These are phyloP conservation scores for Nannobrachium achirus DNA, from an alignment of 2,113 vertebrate species.

Conservation along the genomic window DNA sequence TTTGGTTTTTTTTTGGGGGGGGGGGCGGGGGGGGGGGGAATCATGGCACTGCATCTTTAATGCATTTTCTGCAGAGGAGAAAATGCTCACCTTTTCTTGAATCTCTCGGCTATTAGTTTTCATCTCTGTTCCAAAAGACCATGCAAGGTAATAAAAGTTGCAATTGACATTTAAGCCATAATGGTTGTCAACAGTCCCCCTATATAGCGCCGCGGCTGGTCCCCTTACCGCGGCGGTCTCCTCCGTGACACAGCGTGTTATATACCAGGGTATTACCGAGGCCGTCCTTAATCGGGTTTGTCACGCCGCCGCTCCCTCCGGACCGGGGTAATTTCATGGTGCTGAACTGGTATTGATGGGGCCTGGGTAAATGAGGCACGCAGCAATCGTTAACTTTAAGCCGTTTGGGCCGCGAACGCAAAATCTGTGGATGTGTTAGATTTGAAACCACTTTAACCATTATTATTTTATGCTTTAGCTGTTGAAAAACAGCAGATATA, in stretches of 20 bases:
- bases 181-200: slow-evolving; percentile 40
- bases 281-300: slow-evolving; percentile 77
- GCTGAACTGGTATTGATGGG: slow-evolving; percentile 79
- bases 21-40: too few relatives aligned
- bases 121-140: slow-evolving; percentile 31
- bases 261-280: slow-evolving; percentile 68
- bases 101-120: slow-evolving; percentile 35
- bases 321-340: slow-evolving; percentile 80
- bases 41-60: too few relatives aligned
- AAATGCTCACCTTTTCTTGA: too few relatives aligned
- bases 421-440: too few relatives aligned
- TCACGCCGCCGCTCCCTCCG: slow-evolving; percentile 69
- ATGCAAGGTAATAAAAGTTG: slow-evolving; percentile 52
- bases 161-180: slow-evolving; percentile 66
- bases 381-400: slow-evolving; percentile 78
- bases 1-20: too few relatives aligned
- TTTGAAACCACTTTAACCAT: too few relatives aligned
- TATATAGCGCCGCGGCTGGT: slow-evolving; percentile 41
- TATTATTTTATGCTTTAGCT: too few relatives aligned
- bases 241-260: slow-evolving; percentile 68
- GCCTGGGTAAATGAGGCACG: slow-evolving; percentile 75
- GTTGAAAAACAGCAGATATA: too few relatives aligned
- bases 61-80: slow-evolving; percentile 41
- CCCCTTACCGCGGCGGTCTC: slow-evolving; percentile 35
- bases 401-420: too few relatives aligned